phyloP scores from a whole-genome alignment of 2,888 invertebrate species.

The Ptychoptera albimana region DNA sequence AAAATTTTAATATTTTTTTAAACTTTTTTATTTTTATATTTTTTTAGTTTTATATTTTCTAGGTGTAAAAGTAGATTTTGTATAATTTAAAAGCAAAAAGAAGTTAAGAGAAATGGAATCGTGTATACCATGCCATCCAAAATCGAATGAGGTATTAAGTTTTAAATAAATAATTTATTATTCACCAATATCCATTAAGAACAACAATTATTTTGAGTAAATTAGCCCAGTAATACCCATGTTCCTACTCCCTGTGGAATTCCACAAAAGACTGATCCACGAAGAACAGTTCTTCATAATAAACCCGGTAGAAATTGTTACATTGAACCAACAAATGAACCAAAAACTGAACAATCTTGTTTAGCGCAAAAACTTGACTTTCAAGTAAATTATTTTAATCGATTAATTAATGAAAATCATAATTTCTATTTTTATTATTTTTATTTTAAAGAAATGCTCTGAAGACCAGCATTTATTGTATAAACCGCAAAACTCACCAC shows the following conservation, averaged over 20 bases:
- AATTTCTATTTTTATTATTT: not conserved
- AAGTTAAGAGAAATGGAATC: too few relatives aligned
- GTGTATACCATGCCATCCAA: too few relatives aligned
- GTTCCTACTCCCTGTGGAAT: not conserved
- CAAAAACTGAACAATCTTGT: not conserved
- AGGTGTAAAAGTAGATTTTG: too few relatives aligned
- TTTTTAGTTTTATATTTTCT: too few relatives aligned
- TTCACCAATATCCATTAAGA: too few relatives aligned
- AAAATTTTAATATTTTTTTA: too few relatives aligned
- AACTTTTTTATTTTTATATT: too few relatives aligned
- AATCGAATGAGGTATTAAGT: too few relatives aligned
- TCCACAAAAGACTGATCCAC: not conserved
- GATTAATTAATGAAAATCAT: too few relatives aligned
- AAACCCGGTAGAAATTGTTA: not conserved
- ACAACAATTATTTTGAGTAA: too few relatives aligned
- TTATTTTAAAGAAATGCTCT: not conserved
- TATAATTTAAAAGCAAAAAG: too few relatives aligned
- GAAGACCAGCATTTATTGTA: not conserved
- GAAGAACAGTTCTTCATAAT: not conserved
- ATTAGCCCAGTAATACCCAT: not conserved
- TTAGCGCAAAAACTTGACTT: not conserved
- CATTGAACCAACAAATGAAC: not conserved
- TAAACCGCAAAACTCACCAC: conserved; percentile 1
- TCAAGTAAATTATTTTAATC: not conserved
- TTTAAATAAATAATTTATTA: too few relatives aligned